Evolutionary conservation across 2,113 vertebrate species (phyloP), one percentile per base, ranked within the genome.

Genomic region (Python bivittatus): DNA sequence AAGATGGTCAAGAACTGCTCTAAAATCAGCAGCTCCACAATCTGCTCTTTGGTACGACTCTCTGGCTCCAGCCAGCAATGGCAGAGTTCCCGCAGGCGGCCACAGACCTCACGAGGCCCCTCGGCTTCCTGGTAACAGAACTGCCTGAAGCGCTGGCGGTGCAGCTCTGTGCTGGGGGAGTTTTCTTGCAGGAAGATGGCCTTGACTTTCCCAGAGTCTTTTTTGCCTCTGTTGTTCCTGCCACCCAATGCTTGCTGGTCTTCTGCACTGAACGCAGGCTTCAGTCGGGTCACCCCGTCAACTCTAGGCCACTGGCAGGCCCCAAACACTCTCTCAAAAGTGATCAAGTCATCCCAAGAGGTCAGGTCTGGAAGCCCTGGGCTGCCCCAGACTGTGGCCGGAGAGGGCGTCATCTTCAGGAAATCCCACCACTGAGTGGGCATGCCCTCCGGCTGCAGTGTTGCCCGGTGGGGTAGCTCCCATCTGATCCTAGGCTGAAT

Each of bases 41-140:
- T 89, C 72, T 92, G 91, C 91, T 92, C 91, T 83, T 92, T 92
- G 1, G 87, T 61, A 2, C 72, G 91, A 4, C 91, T 85, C 79
- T 92, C 91, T 2, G 91, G 91, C 91, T 92, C 91, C 29, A 92
- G 87, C 91, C 91, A 92, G 68, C 91, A 92, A 60, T 85, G 87
- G 91, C 91, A 92, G 79, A 92, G 91, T 33, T 92, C 91, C n/a
- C 91, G n/a, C 72, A 92, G 44, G 9, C 29, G 72, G 56, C 72
- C 38, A 15, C 91, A 92, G 27, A 89, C 87, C n/a, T 92, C 91
- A 0, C 91, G 87, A 12, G 91, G 91, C 42, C 91, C 91, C 44
- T 89, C 57, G 0, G 91, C 91, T 48, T 92, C 91, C 23, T 92
- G 88, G 48, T 89, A 92, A 57, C 87, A 92, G 88, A 92, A 92